phyloP scores from a whole-genome alignment of 2,888 invertebrate species.

The Lamproptera curius region DNA sequence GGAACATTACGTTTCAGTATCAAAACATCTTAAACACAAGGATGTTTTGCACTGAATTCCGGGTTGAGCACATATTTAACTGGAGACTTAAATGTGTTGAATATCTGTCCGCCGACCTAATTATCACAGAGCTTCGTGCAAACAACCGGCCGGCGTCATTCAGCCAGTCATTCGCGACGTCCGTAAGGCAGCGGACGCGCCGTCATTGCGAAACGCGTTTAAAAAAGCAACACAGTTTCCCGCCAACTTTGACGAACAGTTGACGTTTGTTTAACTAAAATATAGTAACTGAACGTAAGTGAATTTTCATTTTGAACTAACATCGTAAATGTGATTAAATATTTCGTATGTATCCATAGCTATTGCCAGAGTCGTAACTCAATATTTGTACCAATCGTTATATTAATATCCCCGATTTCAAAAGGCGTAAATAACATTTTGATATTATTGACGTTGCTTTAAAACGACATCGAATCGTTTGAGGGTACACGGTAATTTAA shows the following conservation, averaged over 20 bases:
- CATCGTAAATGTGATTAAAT: background rate
- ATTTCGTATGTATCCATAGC: background rate
- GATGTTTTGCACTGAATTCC: too few species aligned
- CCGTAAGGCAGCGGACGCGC: slow-evolving; percentile 5
- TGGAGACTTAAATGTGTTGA: background rate
- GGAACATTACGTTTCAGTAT: too few species aligned
- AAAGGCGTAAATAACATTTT: too few species aligned
- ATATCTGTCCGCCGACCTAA: slow-evolving; percentile 10
- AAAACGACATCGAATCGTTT: too few species aligned
- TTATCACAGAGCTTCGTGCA: slow-evolving; percentile 14
- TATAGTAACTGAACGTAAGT: slow-evolving; percentile 3
- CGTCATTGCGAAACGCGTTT: slow-evolving; percentile 3
- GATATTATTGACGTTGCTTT: too few species aligned
- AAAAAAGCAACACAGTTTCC: slow-evolving; percentile 8
- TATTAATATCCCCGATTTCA: background rate
- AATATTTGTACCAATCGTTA: background rate
- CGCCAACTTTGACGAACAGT: slow-evolving; percentile 9
- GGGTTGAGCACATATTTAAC: background rate
- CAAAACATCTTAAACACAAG: too few species aligned
- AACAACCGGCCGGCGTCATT: slow-evolving; percentile 3
- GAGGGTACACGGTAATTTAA: too few species aligned
- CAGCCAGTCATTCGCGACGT: slow-evolving; percentile 18
- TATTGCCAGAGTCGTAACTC: background rate
- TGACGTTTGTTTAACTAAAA: background rate
- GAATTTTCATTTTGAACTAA: background rate